Evolutionary conservation across 2,113 vertebrate genomes (phyloP).

Genomic region (Dromaius novaehollandiae): DNA sequence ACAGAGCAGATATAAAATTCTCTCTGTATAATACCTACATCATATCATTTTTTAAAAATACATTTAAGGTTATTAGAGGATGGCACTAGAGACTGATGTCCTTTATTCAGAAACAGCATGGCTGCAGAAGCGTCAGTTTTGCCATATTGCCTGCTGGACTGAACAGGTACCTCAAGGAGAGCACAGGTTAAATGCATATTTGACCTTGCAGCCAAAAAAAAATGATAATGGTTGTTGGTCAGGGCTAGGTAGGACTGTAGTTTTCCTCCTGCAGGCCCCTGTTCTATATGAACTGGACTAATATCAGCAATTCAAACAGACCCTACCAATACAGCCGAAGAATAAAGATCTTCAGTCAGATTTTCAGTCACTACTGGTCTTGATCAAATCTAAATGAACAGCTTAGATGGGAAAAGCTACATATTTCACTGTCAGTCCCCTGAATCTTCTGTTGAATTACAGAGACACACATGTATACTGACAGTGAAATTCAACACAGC

Average conservation of each 20-base stretch:
- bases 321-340: background rate
- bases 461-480: too few species aligned
- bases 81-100: background rate
- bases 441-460: background rate
- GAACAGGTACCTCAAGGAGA: background rate
- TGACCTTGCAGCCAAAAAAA: background rate
- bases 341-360: background rate
- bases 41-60: background rate
- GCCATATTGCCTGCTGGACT: background rate
- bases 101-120: slow-evolving; percentile 21
- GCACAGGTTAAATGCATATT: background rate
- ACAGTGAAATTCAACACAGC: background rate
- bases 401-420: background rate
- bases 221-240: background rate
- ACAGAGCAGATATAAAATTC: background rate
- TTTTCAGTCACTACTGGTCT: background rate
- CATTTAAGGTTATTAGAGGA: background rate
- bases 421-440: background rate
- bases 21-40: background rate
- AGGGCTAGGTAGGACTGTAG: background rate
- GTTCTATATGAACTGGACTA: background rate
- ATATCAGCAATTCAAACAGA: background rate
- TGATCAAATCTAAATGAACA: background rate
- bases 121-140: background rate
- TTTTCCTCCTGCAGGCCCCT: background rate